These are phyloP conservation scores for Telenomus remus DNA, from an alignment of 1,140 invertebrate genomes.

Conservation along the genomic window DNA sequence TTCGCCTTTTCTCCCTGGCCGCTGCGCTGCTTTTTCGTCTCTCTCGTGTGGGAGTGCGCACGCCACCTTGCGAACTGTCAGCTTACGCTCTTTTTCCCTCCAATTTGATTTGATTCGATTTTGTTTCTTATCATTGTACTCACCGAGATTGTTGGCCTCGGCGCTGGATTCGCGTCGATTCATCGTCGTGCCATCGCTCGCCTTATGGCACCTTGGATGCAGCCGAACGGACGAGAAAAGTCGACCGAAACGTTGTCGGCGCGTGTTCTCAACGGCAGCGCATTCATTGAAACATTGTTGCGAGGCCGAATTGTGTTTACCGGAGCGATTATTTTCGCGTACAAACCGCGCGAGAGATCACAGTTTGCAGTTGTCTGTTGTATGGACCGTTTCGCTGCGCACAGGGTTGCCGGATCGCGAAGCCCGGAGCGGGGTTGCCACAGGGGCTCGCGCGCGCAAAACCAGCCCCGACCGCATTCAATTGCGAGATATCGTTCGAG, in stretches of 20 bases:
- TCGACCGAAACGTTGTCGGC: not conserved
- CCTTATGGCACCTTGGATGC: slow-evolving; percentile 23
- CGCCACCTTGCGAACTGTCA: slow-evolving; percentile 9
- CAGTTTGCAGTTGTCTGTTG: slow-evolving; percentile 15
- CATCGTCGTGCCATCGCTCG: slow-evolving; percentile 26
- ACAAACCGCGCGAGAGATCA: slow-evolving; percentile 24
- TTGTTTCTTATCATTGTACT: slow-evolving; percentile 6
- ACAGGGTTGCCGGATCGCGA: slow-evolving; percentile 8
- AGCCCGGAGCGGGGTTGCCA: not conserved
- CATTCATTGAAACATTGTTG: slow-evolving; percentile 37
- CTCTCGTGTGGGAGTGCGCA: not conserved
- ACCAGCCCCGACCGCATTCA: too few relatives aligned
- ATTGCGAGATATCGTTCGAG: too few relatives aligned
- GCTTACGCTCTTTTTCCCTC: slow-evolving; percentile 2
- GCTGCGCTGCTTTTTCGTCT: slow-evolving; percentile 8
- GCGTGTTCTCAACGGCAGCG: not conserved
- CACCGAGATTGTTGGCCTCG: slow-evolving; percentile 17
- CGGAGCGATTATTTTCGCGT: slow-evolving; percentile 17
- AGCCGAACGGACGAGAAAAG: not conserved
- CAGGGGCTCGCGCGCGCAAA: too few relatives aligned
- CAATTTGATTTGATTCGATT: not conserved
- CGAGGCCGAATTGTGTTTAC: slow-evolving; percentile 34
- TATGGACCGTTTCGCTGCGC: slow-evolving; percentile 14
- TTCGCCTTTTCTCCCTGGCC: slow-evolving; percentile 5
- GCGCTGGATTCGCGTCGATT: slow-evolving; percentile 21